Conservation (phyloP, 2,113 vertebrate species). For the Tringa solitaria region DNA sequence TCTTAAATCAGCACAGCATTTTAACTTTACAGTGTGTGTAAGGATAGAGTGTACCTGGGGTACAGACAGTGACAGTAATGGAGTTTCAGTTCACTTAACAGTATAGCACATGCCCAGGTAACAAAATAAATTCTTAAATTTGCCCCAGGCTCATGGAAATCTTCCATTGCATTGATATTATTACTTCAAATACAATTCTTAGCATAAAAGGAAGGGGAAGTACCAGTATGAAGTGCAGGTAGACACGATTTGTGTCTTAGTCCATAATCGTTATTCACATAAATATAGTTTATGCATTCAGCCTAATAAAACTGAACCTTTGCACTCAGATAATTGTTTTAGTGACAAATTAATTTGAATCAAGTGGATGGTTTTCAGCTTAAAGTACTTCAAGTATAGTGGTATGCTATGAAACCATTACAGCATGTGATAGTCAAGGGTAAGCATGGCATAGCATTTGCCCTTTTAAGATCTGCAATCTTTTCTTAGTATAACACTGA, state of each 20-base stretch:
- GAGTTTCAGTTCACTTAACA: slow-evolving; percentile 15
- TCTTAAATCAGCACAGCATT: not conserved
- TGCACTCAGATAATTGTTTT: slow-evolving; percentile 1
- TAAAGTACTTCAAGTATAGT: not conserved
- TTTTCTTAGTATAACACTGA: not conserved
- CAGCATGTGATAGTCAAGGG: not conserved
- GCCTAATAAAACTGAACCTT: not conserved
- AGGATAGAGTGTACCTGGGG: not conserved
- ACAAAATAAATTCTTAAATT: not conserved
- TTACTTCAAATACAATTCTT: slow-evolving; percentile 12
- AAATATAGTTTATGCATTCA: not conserved
- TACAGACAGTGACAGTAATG: not conserved
- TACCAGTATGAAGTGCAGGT: not conserved
- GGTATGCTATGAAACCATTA: not conserved
- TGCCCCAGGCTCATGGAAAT: not conserved
- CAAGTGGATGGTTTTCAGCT: not conserved
- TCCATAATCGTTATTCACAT: not conserved
- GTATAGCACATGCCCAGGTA: not conserved
- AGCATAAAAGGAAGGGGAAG: not conserved
- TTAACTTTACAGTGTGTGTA: not conserved
- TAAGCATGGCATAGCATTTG: not conserved
- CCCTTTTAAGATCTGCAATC: not conserved
- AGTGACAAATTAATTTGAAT: not conserved
- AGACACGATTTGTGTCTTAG: not conserved
- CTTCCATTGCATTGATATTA: not conserved